Evolutionary conservation across 2,888 invertebrate species (phyloP), one percentile per base, ranked within the genome.

Genomic region (Cyclophora albipunctata): DNA sequence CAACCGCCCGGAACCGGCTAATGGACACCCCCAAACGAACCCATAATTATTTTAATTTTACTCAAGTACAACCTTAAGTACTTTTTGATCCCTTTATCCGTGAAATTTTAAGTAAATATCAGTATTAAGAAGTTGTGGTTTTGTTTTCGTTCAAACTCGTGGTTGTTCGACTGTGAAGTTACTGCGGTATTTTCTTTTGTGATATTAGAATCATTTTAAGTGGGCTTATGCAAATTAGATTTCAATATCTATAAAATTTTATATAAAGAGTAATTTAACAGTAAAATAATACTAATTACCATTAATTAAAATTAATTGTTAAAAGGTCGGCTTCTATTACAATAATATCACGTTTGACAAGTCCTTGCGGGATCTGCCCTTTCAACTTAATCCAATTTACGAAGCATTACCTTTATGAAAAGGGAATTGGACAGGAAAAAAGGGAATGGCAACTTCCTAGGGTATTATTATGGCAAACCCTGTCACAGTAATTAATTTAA

Each of bases 31-130:
- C 71, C 71, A 71, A 75, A 75, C 73, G 73, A 65, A 70, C 64
- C 70, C 66, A 69, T 78, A 78, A 81, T 81, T 80, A 77, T 81
- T 78, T 79, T 78, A 78, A 80, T 79, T 79, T 74, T 75, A 72
- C 69, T 69, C 68, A 77, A 78, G 75, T 70, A 73, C 62, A 69
- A 66, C 66, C 67, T 67, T 65, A 71, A 74, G 75, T 65, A 71
- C 75, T 71, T 71, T 75, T 71, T 73, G 70, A 73, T 72, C 73
- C 74, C 61, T 73, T 73, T 66, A 70, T 66, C 66, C 68, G 64
- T 64, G 55, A 67, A 70, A 62, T 64, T 20, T 67, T 64, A 63
- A 69, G 63, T 63, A 67, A 66, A 67, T 67, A 66, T 64, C 57
- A 60, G 63, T 67, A 68, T 70, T 69, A 69, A 59, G 63, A 54